Evolutionary conservation across 2,888 invertebrate species (phyloP).

Genomic region (Himalopsyche tibetana): DNA sequence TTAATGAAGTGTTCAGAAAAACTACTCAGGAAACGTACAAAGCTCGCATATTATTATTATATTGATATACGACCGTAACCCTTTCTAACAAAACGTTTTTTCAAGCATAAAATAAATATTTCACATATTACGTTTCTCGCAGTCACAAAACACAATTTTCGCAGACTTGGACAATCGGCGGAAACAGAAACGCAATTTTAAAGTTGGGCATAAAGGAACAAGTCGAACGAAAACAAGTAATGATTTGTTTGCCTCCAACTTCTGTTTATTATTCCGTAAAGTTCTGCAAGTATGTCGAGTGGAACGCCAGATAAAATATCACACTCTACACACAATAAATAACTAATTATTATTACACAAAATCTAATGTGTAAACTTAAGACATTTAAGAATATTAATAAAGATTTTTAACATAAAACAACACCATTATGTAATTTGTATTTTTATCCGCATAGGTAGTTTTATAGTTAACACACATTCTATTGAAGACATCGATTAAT

Average conservation of each 20-base stretch:
- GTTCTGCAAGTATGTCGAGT: slow-evolving; percentile 15
- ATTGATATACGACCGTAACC: not conserved
- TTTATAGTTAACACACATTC: too few species aligned
- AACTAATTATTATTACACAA: not conserved
- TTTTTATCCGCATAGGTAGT: too few species aligned
- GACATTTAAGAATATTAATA: too few species aligned
- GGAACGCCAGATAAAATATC: slow-evolving; percentile 26
- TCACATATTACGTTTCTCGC: not conserved
- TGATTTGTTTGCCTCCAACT: slow-evolving; percentile 18
- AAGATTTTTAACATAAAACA: too few species aligned
- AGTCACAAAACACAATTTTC: not conserved
- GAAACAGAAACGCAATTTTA: slow-evolving; percentile 34
- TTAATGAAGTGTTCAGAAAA: not conserved
- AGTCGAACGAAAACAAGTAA: slow-evolving; percentile 34
- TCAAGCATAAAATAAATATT: not conserved
- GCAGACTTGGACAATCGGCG: slow-evolving; percentile 29
- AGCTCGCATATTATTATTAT: not conserved
- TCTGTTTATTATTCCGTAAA: slow-evolving; percentile 5
- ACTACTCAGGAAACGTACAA: not conserved
- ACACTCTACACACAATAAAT: not conserved
- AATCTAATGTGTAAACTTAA: too few species aligned
- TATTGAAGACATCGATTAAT: too few species aligned
- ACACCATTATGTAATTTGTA: too few species aligned
- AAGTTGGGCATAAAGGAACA: slow-evolving; percentile 18
- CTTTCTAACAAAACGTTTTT: not conserved